Evolutionary conservation across 2,797 vertebrate genomes (phyloP).

Genomic region (Lagorchestes hirsutus): DNA sequence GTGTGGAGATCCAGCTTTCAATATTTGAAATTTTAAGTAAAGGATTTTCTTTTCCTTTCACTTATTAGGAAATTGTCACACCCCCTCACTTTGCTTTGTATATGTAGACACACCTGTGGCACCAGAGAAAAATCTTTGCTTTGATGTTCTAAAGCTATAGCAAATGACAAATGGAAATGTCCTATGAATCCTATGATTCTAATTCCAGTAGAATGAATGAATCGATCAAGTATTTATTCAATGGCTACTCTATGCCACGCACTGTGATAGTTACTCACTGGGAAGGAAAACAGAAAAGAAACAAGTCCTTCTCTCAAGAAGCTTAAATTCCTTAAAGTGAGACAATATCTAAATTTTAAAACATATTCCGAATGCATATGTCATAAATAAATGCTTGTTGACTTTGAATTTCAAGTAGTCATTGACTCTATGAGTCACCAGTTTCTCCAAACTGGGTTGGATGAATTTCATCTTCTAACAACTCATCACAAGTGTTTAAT

Average conservation of each 20-base stretch:
- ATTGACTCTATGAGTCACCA: conserved; percentile 59
- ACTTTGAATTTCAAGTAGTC: conserved; percentile 57
- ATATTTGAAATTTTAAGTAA: conserved; percentile 69
- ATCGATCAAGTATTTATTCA: not conserved
- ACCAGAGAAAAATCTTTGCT: conserved; percentile 44
- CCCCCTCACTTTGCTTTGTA: conserved; percentile 55
- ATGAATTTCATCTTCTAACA: conserved; percentile 73
- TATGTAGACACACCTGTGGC: conserved; percentile 40
- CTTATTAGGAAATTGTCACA: conserved; percentile 53
- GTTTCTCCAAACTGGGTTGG: conserved; percentile 55
- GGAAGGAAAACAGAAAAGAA: not conserved
- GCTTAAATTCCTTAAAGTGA: not conserved
- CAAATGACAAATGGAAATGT: conserved; percentile 59
- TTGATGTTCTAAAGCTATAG: conserved; percentile 50
- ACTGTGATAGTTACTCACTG: not conserved
- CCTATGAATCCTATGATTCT: conserved; percentile 23
- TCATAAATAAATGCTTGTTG: not conserved
- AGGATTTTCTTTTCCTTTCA: conserved; percentile 65
- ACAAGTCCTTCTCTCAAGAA: not conserved
- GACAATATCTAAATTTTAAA: not conserved
- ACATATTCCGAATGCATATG: not conserved
- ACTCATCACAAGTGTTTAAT: conserved; percentile 66
- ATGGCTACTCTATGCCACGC: not conserved
- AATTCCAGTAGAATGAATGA: conserved; percentile 10
- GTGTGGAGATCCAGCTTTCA: not conserved